Evolutionary conservation across 2,888 invertebrate species (phyloP).

Genomic region (Macaria liturata): DNA sequence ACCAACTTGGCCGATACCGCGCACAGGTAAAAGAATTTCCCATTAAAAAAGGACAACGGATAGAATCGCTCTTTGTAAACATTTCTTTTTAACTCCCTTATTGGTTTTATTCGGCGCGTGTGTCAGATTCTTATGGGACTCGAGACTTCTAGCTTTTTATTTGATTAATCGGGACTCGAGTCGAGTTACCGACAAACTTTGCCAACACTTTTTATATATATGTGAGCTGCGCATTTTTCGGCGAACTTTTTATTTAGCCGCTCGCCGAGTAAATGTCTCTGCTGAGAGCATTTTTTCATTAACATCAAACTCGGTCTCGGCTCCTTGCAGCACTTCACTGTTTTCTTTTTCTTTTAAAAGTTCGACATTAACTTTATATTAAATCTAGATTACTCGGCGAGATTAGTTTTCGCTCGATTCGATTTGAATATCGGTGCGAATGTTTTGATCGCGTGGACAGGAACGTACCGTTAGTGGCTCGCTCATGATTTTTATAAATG

Average conservation of each 20-base stretch:
- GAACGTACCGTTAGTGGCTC: constrained; percentile 18
- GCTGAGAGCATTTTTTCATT: constrained; percentile 32
- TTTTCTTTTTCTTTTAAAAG: constrained; percentile 20
- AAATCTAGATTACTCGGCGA: constrained; percentile 19
- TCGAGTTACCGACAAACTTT: constrained; percentile 11
- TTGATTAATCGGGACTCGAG: constrained; percentile 24
- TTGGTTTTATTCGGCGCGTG: constrained; percentile 69
- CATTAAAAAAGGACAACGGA: constrained; percentile 70
- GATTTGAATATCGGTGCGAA: constrained; percentile 14
- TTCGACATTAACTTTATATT: constrained; percentile 22
- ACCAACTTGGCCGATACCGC: constrained; percentile 58
- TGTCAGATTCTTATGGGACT: constrained; percentile 52
- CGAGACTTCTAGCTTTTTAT: constrained; percentile 24
- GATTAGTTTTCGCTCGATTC: constrained; percentile 20
- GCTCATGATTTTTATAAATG: constrained; percentile 26
- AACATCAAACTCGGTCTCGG: constrained; percentile 21
- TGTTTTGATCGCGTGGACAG: constrained; percentile 12
- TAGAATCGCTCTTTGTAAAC: constrained; percentile 69
- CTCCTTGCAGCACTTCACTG: constrained; percentile 12
- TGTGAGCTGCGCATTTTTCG: constrained; percentile 10
- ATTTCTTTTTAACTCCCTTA: constrained; percentile 62
- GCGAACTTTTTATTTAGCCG: constrained; percentile 22
- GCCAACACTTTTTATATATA: constrained; percentile 8
- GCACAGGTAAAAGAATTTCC: constrained; percentile 69
- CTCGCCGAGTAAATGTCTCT: constrained; percentile 21